These are phyloP conservation scores for Petrocephalus microphthalmus DNA, from an alignment of 2,113 vertebrate species.

Conservation along the genomic window DNA sequence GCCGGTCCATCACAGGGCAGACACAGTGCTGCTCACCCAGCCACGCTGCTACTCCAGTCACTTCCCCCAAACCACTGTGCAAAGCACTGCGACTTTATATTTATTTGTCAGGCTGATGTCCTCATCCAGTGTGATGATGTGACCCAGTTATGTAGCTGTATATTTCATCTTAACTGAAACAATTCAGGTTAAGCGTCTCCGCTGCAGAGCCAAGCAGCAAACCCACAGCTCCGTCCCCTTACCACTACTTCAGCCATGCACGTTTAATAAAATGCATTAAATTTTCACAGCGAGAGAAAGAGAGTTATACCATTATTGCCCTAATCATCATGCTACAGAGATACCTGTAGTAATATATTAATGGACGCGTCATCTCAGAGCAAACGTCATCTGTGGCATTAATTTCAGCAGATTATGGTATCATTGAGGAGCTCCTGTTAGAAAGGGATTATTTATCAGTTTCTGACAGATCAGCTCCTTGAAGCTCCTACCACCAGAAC, in stretches of 20 bases:
- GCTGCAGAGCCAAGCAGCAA: background rate
- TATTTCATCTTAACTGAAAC: conserved; percentile 9
- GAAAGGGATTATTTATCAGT: background rate
- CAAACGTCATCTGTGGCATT: background rate
- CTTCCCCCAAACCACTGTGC: background rate
- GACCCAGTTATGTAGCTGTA: background rate
- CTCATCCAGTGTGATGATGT: background rate
- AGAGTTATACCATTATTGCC: background rate
- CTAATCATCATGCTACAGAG: background rate
- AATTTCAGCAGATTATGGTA: background rate
- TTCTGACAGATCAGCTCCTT: background rate
- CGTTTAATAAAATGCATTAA: background rate
- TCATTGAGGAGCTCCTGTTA: background rate
- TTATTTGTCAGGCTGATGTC: background rate
- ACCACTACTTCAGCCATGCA: background rate
- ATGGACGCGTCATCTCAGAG: background rate
- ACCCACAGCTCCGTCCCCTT: background rate
- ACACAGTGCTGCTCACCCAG: background rate
- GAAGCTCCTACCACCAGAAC: background rate
- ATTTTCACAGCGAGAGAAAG: background rate
- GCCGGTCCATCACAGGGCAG: background rate
- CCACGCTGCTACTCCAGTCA: background rate
- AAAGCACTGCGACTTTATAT: background rate
- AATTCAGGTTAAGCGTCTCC: conserved; percentile 5
- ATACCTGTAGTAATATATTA: background rate